Evolutionary conservation across 2,113 vertebrate genomes (phyloP).

Genomic region (Melanerpes aurifrons): DNA sequence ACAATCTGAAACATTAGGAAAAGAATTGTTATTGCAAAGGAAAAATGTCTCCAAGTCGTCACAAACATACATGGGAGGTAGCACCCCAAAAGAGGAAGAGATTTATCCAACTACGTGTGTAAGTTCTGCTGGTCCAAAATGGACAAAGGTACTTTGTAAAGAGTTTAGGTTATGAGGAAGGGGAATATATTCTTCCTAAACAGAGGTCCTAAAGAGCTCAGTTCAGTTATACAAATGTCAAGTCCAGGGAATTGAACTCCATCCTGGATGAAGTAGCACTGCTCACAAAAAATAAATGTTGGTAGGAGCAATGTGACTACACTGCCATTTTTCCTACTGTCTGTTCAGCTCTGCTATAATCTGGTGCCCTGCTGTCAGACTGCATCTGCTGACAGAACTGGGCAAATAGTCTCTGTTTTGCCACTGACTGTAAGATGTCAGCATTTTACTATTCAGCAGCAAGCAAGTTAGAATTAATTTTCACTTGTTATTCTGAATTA

Average conservation of each 20-base stretch:
- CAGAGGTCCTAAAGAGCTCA: not conserved
- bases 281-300: not conserved
- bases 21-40: not conserved
- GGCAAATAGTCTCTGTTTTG: not conserved
- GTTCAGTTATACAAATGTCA: not conserved
- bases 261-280: not conserved
- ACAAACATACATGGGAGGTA: not conserved
- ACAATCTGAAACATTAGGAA: constrained; percentile 83
- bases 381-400: not conserved
- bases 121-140: not conserved
- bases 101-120: not conserved
- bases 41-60: not conserved
- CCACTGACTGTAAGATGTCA: not conserved
- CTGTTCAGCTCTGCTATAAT: not conserved
- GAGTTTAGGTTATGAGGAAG: not conserved
- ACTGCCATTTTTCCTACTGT: not conserved
- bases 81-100: not conserved
- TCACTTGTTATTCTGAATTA: not conserved
- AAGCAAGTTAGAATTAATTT: not conserved
- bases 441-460: not conserved
- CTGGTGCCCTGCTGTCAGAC: not conserved
- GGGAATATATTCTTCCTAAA: not conserved
- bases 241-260: not conserved
- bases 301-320: not conserved
- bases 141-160: not conserved